Evolutionary conservation across 2,797 vertebrate genomes (phyloP), one percentile per base, ranked within the genome.

Genomic region (Brachymystax lenok): DNA sequence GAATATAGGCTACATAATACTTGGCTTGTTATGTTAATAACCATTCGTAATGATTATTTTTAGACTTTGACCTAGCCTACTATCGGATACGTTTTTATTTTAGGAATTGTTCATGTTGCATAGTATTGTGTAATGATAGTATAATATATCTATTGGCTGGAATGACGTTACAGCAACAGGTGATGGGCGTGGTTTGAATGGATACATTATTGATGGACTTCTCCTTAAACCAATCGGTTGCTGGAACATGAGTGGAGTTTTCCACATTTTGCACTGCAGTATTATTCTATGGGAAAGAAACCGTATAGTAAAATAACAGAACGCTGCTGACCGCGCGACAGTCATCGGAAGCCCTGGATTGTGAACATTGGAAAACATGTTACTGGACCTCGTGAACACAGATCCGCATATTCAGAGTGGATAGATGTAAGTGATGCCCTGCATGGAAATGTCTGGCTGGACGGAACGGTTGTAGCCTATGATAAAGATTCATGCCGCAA

Each of bases 161-260:
- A 40, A 78, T 79, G 78, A 52, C 78, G 83, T 84, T 71, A 1
- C 3, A 86, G 89, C 87, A 93, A 92, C 92, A 92, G 90, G 92
- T 93, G 90, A 91, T 85, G 54, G 56, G 73, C 51, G 73, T 74
- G 81, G 85, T 87, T 85, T 79, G 84, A 87, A 79, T 78, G 56
- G 59, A 63, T 7, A 0, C 12, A 13, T 81, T 83, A 88, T 59
- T 76, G 90, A 87, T 88, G 78, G 64, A 71, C 52, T 27, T 16
- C 10, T 17, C 1, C 0, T 0, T 52, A 0, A 61, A 69, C 91
- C 90, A 90, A 90, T 91, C 84, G 71, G 64, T 70, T 30, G 27
- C 0, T 3, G 35, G 74, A 13, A 19, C 56, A 10, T 21, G 19
- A 59, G 19, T 5, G 17, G 79, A 35, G 79, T 72, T 28, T 12